phyloP scores from a whole-genome alignment of 1,140 invertebrate genomes.

The Forficula auricularia region DNA sequence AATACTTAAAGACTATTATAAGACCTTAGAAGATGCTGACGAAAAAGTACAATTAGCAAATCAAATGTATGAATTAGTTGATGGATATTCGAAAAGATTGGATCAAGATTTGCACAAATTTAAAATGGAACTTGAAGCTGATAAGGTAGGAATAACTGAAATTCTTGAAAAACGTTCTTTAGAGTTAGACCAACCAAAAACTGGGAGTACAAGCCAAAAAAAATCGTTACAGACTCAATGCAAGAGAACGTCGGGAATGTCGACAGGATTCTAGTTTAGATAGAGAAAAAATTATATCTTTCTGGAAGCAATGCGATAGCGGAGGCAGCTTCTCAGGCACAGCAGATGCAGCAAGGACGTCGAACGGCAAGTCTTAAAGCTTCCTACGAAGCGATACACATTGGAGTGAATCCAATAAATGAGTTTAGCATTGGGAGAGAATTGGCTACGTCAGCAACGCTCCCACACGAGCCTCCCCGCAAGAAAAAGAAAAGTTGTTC shows the following conservation, averaged over 20 bases:
- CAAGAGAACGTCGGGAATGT: constrained; percentile 17
- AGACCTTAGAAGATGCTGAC: constrained; percentile 81
- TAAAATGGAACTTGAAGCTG: constrained; percentile 95
- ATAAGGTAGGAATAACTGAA: constrained; percentile 95
- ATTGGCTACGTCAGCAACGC: constrained; percentile 27
- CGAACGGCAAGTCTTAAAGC: constrained; percentile 87
- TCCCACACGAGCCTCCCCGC: too few species aligned
- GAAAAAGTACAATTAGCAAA: constrained; percentile 70
- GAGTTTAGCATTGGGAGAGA: constrained; percentile 46
- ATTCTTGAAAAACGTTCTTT: constrained; percentile 78
- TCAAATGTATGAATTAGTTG: constrained; percentile 86
- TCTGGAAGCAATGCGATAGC: constrained; percentile 74
- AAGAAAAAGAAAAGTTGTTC: too few species aligned
- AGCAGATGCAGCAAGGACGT: constrained; percentile 87
- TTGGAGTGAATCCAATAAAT: constrained; percentile 30
- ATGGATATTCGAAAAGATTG: constrained; percentile 76
- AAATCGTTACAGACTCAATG: constrained; percentile 34
- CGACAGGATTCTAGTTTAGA: too few species aligned
- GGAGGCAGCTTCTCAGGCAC: constrained; percentile 85
- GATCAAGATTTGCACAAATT: constrained; percentile 94
- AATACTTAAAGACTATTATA: constrained; percentile 78
- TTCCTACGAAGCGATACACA: constrained; percentile 73
- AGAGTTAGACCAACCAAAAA: constrained; percentile 48
- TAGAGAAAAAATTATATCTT: too few species aligned
- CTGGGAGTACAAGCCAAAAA: constrained; percentile 37